Percentiles rank a stretch among this genome's conserved stretches.
These are phyloP conservation scores for Phalacrocorax brasilianus DNA, from an alignment of 2,113 vertebrate genomes.

Conservation along the genomic window DNA sequence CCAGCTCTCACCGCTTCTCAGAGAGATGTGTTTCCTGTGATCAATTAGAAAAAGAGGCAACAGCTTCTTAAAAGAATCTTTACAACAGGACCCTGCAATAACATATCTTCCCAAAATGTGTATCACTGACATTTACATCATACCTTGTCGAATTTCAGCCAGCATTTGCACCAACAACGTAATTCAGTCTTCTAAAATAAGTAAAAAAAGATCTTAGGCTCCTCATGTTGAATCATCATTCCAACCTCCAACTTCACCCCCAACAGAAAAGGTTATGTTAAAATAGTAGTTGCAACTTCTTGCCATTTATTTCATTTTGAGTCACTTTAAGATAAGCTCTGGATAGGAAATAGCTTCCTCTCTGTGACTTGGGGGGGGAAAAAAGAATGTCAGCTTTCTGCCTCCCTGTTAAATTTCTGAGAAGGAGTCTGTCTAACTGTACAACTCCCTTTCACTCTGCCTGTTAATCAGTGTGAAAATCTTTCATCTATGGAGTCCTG, in stretches of 20 bases:
- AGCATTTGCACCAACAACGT: neutral
- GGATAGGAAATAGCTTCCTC: neutral
- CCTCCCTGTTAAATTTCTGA: neutral
- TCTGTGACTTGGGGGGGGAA: fast-evolving
- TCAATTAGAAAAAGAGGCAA: conserved; percentile 45
- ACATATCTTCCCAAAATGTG: conserved; percentile 1
- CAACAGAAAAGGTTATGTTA: neutral
- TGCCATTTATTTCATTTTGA: neutral
- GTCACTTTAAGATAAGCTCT: neutral
- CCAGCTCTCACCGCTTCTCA: neutral
- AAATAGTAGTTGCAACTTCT: neutral
- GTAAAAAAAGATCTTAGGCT: neutral
- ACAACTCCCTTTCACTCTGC: neutral
- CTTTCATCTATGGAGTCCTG: neutral
- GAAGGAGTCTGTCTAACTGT: neutral
- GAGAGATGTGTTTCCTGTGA: conserved; percentile 7
- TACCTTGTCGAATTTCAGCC: neutral
- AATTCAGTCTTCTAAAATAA: neutral
- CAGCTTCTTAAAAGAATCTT: conserved; percentile 31
- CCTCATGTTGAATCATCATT: neutral
- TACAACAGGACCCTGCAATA: neutral
- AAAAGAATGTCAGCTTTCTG: neutral
- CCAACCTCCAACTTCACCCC: neutral
- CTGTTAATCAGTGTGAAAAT: neutral
- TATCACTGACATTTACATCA: neutral